Conservation (phyloP, 2,797 vertebrate species). For the Nyctibius grandis region DNA sequence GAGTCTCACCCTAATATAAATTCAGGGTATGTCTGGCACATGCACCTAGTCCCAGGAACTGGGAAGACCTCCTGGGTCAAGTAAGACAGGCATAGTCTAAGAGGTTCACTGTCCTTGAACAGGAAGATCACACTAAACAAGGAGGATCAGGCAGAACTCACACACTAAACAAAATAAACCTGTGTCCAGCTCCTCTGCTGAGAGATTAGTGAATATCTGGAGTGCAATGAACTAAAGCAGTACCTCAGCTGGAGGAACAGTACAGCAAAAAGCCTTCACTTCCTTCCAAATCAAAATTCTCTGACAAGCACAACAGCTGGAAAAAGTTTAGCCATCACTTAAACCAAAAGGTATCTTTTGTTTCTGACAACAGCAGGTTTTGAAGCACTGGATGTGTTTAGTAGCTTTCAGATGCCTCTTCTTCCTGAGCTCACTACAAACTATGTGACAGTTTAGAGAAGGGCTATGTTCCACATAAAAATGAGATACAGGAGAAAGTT, state of each 20-base stretch:
- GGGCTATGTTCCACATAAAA: neutral
- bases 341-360: neutral
- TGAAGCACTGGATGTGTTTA: neutral
- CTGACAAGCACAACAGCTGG: neutral
- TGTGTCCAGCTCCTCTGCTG: neutral
- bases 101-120: neutral
- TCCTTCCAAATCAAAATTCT: neutral
- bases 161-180: neutral
- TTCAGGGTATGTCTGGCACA: neutral
- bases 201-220: neutral
- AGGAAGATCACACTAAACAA: neutral
- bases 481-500: neutral
- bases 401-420: neutral
- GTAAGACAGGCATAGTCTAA: neutral
- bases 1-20: neutral
- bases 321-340: neutral
- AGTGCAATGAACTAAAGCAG: neutral
- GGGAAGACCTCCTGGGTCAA: neutral
- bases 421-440: neutral
- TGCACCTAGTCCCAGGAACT: fast-evolving
- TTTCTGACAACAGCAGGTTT: slow-evolving; percentile 11
- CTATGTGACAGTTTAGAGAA: neutral
- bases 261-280: neutral
- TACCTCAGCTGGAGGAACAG: neutral
- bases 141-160: neutral